Conservation (phyloP, 2,888 invertebrate genomes). For the Parnassius apollo region DNA sequence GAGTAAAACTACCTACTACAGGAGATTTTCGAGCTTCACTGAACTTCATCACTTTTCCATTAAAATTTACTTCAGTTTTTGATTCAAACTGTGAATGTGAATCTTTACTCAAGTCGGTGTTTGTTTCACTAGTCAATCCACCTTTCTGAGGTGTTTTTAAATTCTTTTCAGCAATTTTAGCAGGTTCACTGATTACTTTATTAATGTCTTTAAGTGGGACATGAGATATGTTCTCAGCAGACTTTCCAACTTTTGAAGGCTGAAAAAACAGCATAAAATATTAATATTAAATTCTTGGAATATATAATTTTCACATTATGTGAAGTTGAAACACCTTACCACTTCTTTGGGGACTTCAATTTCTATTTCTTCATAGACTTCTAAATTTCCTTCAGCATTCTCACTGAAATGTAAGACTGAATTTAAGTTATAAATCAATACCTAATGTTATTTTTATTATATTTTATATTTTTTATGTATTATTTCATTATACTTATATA, state of each 20-base stretch:
- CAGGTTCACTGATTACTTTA: constrained; percentile 51
- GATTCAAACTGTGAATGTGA: constrained; percentile 40
- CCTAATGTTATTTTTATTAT: no score
- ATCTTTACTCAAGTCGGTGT: constrained; percentile 46
- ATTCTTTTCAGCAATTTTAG: constrained; percentile 50
- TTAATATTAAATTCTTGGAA: not conserved
- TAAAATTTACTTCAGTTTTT: constrained; percentile 59
- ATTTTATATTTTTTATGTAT: no score
- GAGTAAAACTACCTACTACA: constrained; percentile 62
- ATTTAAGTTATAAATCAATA: no score
- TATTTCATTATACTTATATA: no score
- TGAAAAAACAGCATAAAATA: constrained; percentile 41
- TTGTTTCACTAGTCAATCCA: constrained; percentile 38
- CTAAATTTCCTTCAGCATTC: constrained; percentile 73
- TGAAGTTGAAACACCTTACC: constrained; percentile 43
- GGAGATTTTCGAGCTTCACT: constrained; percentile 71
- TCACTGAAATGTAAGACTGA: constrained; percentile 53
- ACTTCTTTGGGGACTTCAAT: constrained; percentile 69
- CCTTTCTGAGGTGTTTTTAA: constrained; percentile 43
- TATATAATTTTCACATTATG: not conserved
- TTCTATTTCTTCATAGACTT: constrained; percentile 77
- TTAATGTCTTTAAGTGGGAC: constrained; percentile 58
- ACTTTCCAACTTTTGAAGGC: constrained; percentile 56
- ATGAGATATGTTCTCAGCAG: constrained; percentile 49
- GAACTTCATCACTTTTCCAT: constrained; percentile 65